phyloP scores from a whole-genome alignment of 2,113 vertebrate genomes.

The Corapipo altera region DNA sequence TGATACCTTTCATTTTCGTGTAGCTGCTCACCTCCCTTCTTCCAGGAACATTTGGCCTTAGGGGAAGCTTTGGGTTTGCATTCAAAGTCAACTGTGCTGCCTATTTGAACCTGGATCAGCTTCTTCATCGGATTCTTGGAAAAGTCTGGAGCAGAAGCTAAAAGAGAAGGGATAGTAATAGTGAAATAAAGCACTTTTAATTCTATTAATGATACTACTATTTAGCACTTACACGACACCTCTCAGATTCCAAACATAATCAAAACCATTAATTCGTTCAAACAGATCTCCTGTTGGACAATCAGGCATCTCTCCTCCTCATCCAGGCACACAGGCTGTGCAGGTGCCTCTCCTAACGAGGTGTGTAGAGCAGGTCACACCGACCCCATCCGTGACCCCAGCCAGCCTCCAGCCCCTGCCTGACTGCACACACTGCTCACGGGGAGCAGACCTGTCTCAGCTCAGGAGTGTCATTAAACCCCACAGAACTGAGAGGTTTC shows the following conservation, averaged over 20 bases:
- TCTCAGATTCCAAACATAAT: not conserved
- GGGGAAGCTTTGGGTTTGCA: constrained; percentile 92
- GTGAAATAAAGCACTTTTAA: constrained; percentile 6
- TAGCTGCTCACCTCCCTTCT: constrained; percentile 84
- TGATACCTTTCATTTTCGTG: constrained; percentile 86
- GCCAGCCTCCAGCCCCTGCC: accelerated
- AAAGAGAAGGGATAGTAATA: not conserved
- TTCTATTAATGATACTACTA: not conserved
- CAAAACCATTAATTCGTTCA: not conserved
- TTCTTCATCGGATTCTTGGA: constrained; percentile 84
- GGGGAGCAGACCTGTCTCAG: not conserved
- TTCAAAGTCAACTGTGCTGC: constrained; percentile 87
- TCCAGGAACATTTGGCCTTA: constrained; percentile 87
- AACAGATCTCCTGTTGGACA: not conserved
- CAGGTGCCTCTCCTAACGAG: not conserved
- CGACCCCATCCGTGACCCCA: accelerated
- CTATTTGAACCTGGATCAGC: constrained; percentile 86
- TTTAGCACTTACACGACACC: not conserved
- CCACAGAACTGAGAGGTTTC: not conserved
- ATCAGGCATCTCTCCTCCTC: not conserved
- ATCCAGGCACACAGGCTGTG: not conserved
- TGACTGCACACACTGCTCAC: not conserved
- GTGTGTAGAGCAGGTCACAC: not conserved
- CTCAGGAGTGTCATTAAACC: not conserved
- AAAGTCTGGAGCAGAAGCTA: constrained; percentile 92